These are phyloP conservation scores for Danaus plexippus DNA, from an alignment of 1,140 invertebrate genomes.

Conservation along the genomic window DNA sequence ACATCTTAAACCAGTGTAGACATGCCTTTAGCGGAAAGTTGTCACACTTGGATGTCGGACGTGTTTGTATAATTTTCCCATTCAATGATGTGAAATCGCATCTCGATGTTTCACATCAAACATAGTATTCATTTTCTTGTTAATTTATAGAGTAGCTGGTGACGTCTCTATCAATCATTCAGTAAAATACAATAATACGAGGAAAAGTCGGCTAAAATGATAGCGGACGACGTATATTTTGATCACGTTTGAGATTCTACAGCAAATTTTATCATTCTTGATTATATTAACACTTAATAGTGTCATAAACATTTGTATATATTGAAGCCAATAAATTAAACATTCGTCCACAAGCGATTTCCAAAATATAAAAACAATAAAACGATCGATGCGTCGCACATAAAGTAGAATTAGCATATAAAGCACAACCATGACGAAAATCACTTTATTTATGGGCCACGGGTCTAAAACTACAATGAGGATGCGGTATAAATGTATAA, in stretches of 20 bases:
- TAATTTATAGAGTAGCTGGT: not conserved
- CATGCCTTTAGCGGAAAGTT: slow-evolving; percentile 3
- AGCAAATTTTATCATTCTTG: too few species aligned
- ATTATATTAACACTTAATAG: too few species aligned
- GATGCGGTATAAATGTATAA: slow-evolving; percentile 39
- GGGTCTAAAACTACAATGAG: slow-evolving; percentile 25
- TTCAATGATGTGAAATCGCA: slow-evolving; percentile 20
- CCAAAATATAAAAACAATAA: too few species aligned
- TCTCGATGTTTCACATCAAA: not conserved
- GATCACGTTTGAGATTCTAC: too few species aligned
- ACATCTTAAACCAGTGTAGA: not conserved
- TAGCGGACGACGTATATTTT: too few species aligned
- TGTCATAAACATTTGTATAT: too few species aligned
- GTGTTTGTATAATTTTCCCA: slow-evolving; percentile 50
- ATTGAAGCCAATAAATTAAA: too few species aligned
- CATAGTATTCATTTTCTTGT: not conserved
- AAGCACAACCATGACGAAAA: slow-evolving; percentile 1
- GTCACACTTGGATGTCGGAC: slow-evolving; percentile 12
- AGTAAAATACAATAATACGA: too few species aligned
- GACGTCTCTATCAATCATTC: too few species aligned
- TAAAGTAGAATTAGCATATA: slow-evolving; percentile 3
- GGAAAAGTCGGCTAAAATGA: too few species aligned
- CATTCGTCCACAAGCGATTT: too few species aligned
- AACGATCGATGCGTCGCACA: too few species aligned
- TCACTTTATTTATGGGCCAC: slow-evolving; percentile 5